phyloP scores from a whole-genome alignment of 2,888 invertebrate genomes.

The Cheilosia scutellata region DNA sequence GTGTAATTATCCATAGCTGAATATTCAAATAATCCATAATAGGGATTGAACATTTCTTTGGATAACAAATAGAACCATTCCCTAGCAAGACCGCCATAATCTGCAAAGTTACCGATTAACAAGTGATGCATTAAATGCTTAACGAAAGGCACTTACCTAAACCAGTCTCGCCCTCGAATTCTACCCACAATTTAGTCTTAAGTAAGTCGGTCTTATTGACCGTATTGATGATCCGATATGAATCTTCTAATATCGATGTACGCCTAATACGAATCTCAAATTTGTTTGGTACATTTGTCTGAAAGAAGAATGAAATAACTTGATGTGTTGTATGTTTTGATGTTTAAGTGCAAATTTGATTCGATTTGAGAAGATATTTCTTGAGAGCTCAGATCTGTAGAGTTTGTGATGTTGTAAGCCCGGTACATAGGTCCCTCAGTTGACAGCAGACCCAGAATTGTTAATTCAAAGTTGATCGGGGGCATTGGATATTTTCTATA shows the following conservation, averaged over 20 bases:
- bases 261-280: constrained; percentile 98
- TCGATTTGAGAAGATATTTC: too few species aligned
- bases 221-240: constrained; percentile 96
- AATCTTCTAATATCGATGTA: constrained; percentile 97
- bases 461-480: too few species aligned
- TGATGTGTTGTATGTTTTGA: background rate
- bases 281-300: constrained; percentile 98
- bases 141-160: constrained; percentile 84
- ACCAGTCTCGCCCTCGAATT: constrained; percentile 99
- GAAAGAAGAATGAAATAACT: constrained; percentile 78
- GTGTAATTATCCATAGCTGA: constrained; percentile 99
- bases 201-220: constrained; percentile 95
- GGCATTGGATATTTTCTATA: too few species aligned
- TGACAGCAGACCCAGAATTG: too few species aligned
- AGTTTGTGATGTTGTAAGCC: too few species aligned
- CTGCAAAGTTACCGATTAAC: constrained; percentile 84
- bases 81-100: constrained; percentile 97
- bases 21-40: constrained; percentile 99
- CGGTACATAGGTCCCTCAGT: too few species aligned
- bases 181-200: constrained; percentile 99
- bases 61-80: constrained; percentile 99
- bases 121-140: background rate
- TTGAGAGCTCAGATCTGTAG: too few species aligned
- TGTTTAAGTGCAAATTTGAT: background rate
- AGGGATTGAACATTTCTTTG: constrained; percentile 99